Percentiles rank a stretch among this genome's conserved stretches.
Conservation (phyloP, 2,888 invertebrate genomes). For the Entomobrya proxima region DNA sequence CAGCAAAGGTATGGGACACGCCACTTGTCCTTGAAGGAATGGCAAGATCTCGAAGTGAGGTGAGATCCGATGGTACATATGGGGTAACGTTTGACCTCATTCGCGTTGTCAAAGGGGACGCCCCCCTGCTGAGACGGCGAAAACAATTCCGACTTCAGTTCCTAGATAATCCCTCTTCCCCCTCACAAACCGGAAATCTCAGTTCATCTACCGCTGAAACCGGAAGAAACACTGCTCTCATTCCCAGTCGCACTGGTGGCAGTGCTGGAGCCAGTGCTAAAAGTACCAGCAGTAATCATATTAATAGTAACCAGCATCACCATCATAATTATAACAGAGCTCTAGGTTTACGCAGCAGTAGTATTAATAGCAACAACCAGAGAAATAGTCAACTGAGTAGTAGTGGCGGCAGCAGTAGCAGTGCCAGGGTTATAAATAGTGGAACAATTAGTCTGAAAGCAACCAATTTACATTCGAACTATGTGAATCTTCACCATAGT, state of each 20-base stretch:
- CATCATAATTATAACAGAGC: slow-evolving; percentile 58
- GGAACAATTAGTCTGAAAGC: slow-evolving; percentile 69
- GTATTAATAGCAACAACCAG: slow-evolving; percentile 48
- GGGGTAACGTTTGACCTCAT: slow-evolving; percentile 75
- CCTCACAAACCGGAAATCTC: slow-evolving; percentile 38
- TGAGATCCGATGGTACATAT: slow-evolving; percentile 74
- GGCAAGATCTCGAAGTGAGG: slow-evolving; percentile 75
- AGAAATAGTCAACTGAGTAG: slow-evolving; percentile 55
- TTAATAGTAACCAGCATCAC: slow-evolving; percentile 57
- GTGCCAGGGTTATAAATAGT: slow-evolving; percentile 59
- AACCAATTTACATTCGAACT: slow-evolving; percentile 67
- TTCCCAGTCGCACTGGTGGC: slow-evolving; percentile 12
- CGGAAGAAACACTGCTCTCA: slow-evolving; percentile 49
- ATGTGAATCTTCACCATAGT: slow-evolving; percentile 68
- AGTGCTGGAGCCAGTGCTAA: slow-evolving; percentile 24
- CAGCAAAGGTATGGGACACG: slow-evolving; percentile 74
- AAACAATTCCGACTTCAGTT: slow-evolving; percentile 76
- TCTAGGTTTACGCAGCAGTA: slow-evolving; percentile 60
- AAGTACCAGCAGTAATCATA: slow-evolving; percentile 54
- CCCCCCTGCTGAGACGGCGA: slow-evolving; percentile 72
- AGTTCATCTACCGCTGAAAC: neutral
- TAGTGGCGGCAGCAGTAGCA: slow-evolving; percentile 40
- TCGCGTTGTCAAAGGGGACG: slow-evolving; percentile 75
- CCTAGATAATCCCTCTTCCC: slow-evolving; percentile 73
- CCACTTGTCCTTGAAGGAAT: slow-evolving; percentile 74